These are phyloP conservation scores for Gopherus flavomarginatus DNA, from an alignment of 2,113 vertebrate genomes.

Conservation along the genomic window DNA sequence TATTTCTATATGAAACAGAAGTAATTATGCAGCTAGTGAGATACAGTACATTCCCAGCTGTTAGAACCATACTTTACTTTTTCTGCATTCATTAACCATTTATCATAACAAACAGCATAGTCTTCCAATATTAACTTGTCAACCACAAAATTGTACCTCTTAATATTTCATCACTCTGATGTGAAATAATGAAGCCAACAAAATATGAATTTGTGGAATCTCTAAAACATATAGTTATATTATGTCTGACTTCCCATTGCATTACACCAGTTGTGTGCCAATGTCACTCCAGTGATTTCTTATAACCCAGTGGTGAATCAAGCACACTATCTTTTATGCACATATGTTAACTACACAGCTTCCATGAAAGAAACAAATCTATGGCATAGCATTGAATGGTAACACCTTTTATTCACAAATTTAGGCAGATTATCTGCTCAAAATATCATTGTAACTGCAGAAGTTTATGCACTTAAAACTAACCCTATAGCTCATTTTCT, in stretches of 20 bases:
- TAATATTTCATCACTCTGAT: conserved; percentile 50
- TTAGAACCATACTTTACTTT: conserved; percentile 45
- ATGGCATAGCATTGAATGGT: too few species aligned
- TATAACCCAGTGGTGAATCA: background rate
- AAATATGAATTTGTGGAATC: conserved; percentile 61
- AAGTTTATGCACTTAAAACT: too few species aligned
- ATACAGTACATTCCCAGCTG: conserved; percentile 47
- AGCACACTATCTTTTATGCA: background rate
- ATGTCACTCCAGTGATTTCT: background rate
- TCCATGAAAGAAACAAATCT: too few species aligned
- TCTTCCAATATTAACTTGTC: conserved; percentile 57
- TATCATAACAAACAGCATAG: conserved; percentile 42
- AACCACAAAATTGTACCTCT: conserved; percentile 62
- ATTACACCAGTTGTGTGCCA: background rate
- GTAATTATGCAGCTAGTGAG: conserved; percentile 51
- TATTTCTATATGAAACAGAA: conserved; percentile 64
- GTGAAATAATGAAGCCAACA: conserved; percentile 52
- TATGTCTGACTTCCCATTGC: conserved; percentile 19
- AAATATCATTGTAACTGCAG: too few species aligned
- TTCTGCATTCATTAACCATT: conserved; percentile 56
- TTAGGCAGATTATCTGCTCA: background rate
- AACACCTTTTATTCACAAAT: background rate
- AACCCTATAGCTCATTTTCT: too few species aligned
- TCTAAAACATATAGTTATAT: conserved; percentile 51
- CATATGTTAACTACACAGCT: too few species aligned